phyloP scores from a whole-genome alignment of 2,797 vertebrate species.

The Fratercula arctica region DNA sequence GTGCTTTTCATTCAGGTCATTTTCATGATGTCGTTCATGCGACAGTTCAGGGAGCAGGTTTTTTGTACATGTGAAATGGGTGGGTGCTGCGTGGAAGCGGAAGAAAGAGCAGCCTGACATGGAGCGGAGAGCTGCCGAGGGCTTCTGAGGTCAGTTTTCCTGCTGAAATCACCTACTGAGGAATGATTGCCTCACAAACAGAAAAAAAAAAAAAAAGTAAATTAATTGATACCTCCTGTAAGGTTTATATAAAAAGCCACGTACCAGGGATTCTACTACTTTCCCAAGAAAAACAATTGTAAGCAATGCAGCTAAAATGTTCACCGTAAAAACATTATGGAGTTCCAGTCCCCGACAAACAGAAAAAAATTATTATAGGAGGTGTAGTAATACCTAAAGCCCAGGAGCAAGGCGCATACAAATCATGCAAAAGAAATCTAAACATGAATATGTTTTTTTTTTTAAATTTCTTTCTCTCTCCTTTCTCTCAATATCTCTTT shows the following conservation, averaged over 20 bases:
- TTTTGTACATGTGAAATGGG: neutral
- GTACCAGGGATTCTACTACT: neutral
- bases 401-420: neutral
- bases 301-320: neutral
- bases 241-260: neutral
- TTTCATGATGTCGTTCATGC: neutral
- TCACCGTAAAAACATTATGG: neutral
- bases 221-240: neutral
- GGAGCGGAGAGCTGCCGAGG: neutral
- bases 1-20: neutral
- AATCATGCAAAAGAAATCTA: neutral
- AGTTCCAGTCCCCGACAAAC: neutral
- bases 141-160: neutral
- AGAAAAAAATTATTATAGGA: neutral
- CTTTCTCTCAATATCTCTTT: neutral
- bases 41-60: neutral
- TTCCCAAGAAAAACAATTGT: neutral
- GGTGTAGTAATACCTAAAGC: neutral
- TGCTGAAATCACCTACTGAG: neutral
- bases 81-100: neutral
- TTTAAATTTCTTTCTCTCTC: neutral
- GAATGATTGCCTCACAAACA: neutral
- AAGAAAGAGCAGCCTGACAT: neutral
- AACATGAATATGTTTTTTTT: neutral
- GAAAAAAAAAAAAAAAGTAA: neutral